phyloP scores from a whole-genome alignment of 2,797 vertebrate genomes.

The Tolypeutes matacus region DNA sequence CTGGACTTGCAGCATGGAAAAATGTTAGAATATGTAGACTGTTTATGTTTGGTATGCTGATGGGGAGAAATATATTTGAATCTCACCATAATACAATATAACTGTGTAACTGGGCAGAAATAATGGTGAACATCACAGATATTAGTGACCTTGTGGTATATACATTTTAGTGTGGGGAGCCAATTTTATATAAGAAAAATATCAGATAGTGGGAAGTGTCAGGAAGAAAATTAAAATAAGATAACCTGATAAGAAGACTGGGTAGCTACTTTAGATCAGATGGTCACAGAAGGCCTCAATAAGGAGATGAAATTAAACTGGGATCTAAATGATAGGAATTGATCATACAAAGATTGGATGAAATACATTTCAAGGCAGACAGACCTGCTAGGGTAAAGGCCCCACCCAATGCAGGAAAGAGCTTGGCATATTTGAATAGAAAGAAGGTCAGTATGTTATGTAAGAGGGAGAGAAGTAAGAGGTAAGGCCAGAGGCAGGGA shows the following conservation, averaged over 20 bases:
- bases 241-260: background rate
- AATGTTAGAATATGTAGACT: background rate
- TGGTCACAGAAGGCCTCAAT: background rate
- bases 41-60: background rate
- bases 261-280: slow-evolving; percentile 6
- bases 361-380: slow-evolving; percentile 4
- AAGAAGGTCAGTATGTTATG: background rate
- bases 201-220: background rate
- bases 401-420: background rate
- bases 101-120: background rate
- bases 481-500: background rate
- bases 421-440: background rate
- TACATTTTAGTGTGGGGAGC: slow-evolving; percentile 48
- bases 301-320: slow-evolving; percentile 53
- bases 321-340: slow-evolving; percentile 38
- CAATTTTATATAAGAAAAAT: slow-evolving; percentile 31
- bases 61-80: background rate
- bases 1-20: slow-evolving; percentile 14
- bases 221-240: slow-evolving; percentile 61
- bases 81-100: background rate
- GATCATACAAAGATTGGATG: background rate
- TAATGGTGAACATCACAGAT: slow-evolving; percentile 9
- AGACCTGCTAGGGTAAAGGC: background rate
- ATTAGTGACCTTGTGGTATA: background rate
- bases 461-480: background rate